A percentile compares a stretch with the other conserved stretches of the same genome.
Evolutionary conservation across 1,140 invertebrate species (phyloP).

Genomic region (Listronotus bonariensis): DNA sequence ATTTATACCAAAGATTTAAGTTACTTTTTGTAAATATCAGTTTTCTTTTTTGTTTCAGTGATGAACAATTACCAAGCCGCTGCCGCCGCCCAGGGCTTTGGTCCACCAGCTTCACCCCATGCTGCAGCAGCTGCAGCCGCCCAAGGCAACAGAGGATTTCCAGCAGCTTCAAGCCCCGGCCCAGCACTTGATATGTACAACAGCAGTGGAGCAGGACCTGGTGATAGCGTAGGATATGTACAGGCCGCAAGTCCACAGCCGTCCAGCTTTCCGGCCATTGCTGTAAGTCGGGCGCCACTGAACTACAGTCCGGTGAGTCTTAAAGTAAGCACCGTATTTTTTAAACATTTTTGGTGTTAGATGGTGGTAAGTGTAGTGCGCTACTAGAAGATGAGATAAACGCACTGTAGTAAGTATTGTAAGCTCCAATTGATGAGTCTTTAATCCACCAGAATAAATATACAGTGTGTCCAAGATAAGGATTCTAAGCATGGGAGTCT

Average conservation of each 20-base stretch:
- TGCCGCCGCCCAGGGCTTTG: conserved; percentile 71
- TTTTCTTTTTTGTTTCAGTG: conserved; percentile 66
- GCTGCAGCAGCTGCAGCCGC: conserved; percentile 60
- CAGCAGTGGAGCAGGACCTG: conserved; percentile 72
- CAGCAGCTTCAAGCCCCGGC: conserved; percentile 84
- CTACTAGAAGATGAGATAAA: too few relatives aligned
- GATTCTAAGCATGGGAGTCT: too few relatives aligned
- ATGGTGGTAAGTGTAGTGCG: conserved; percentile 3
- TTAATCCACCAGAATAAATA: too few relatives aligned
- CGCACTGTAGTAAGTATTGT: too few relatives aligned
- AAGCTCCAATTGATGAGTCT: too few relatives aligned
- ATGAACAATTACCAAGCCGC: conserved; percentile 94
- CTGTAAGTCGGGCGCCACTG: conserved; percentile 84
- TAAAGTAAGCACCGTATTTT: conserved; percentile 31
- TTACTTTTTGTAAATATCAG: too few relatives aligned
- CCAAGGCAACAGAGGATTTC: conserved; percentile 73
- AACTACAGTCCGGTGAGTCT: conserved; percentile 86
- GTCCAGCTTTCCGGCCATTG: conserved; percentile 86
- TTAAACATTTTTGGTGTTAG: conserved; percentile 7
- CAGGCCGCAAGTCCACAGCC: conserved; percentile 92
- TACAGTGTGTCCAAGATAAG: too few relatives aligned
- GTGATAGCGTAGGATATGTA: conserved; percentile 87
- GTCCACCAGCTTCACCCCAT: conserved; percentile 71
- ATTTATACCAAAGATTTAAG: too few relatives aligned
- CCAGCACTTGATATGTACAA: conserved; percentile 88